These are phyloP conservation scores for Achlya flavicornis DNA, from an alignment of 2,888 invertebrate genomes.

Conservation along the genomic window DNA sequence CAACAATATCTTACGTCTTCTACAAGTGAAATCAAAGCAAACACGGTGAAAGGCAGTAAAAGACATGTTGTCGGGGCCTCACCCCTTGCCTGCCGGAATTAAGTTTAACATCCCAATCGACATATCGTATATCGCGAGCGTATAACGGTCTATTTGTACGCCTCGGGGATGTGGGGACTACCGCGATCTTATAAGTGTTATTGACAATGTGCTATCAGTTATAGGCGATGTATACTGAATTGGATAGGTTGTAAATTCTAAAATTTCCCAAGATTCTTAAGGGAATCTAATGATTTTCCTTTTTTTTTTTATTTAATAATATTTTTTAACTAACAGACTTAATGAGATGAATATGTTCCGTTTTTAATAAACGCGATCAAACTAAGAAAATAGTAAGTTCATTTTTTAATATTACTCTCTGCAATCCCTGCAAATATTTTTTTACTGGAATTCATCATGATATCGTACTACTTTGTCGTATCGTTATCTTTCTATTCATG, in stretches of 20 bases:
- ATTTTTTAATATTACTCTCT: no score
- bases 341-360: no score
- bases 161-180: constrained; percentile 47
- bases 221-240: neutral
- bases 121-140: constrained; percentile 71
- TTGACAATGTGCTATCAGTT: constrained; percentile 47
- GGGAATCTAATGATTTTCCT: no score
- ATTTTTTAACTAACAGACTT: no score
- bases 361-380: no score
- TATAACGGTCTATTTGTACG: constrained; percentile 70
- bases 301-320: no score
- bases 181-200: constrained; percentile 53
- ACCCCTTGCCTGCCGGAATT: constrained; percentile 72
- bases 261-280: no score
- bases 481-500: no score
- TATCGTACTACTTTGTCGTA: no score
- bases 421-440: no score
- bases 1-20: constrained; percentile 32
- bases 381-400: no score
- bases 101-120: constrained; percentile 82
- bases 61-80: constrained; percentile 61
- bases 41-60: constrained; percentile 68
- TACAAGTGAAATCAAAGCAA: constrained; percentile 66
- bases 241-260: neutral
- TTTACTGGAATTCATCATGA: no score